These are phyloP conservation scores for Clanis bilineata DNA, from an alignment of 2,888 invertebrate species.

Conservation along the genomic window DNA sequence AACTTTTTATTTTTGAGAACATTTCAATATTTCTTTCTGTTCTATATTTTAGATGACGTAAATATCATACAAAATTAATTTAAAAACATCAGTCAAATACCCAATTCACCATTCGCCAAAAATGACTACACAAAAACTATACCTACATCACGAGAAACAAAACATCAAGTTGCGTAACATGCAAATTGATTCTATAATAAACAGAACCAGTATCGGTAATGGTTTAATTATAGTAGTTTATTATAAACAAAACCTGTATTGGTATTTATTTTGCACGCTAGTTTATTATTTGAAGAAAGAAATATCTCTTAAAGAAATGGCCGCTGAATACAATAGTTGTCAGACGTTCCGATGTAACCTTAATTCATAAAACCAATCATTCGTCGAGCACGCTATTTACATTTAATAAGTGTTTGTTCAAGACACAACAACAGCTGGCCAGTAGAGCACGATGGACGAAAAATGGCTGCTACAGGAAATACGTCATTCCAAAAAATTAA, in stretches of 20 bases:
- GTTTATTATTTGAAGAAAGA: neutral
- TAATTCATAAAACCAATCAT: neutral
- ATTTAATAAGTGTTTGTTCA: neutral
- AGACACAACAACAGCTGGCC: slow-evolving; percentile 3
- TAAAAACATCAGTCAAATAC: too few relatives aligned
- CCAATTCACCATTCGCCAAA: too few relatives aligned
- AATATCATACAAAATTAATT: too few relatives aligned
- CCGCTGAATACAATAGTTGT: neutral
- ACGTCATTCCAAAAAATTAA: too few relatives aligned
- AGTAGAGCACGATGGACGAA: too few relatives aligned
- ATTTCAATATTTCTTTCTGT: too few relatives aligned
- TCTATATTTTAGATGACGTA: too few relatives aligned
- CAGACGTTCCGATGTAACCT: neutral
- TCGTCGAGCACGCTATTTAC: neutral
- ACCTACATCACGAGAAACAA: neutral
- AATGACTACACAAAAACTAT: slow-evolving; percentile 5
- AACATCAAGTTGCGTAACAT: neutral
- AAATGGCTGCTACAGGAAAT: too few relatives aligned
- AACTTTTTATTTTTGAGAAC: too few relatives aligned
- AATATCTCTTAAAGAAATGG: neutral
- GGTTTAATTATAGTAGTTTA: neutral
- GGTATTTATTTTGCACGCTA: neutral
- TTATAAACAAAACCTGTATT: neutral
- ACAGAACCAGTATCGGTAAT: neutral
- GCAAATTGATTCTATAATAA: neutral